Base-by-base conservation (phyloP, 2,888 invertebrate genomes). In the Hydrotaea diabolus region DNA sequence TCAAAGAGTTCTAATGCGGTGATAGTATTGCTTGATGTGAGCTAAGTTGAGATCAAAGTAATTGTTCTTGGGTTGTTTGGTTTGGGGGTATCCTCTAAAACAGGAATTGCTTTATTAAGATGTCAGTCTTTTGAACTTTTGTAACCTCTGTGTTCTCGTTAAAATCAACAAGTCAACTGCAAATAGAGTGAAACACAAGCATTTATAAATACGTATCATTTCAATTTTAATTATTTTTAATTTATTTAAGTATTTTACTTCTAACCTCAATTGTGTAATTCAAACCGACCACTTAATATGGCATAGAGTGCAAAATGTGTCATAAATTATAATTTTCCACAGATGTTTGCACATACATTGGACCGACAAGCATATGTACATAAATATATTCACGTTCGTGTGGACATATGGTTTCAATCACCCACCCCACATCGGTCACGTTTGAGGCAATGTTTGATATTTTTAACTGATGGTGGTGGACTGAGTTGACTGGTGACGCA, bases 81-180 rank as follows among this genome's bases (percentile, higher is more conserved):
- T 9, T 43, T 7, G 4, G 23, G 36, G 7, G 53, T 79, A 82
- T 85, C 46, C 82, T 85, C 77, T 80, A 82, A 82, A 85, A 78
- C 75, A 80, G 72, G 80, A 80, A 80, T 82, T 80, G 66, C 36
- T 69, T 73, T 26, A n/a, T 43, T 23, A 71, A 62, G 53, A 43
- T 59, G 59, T 86, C 82, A 82, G 83, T 86, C 83, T 82, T 82
- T 72, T 82, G 69, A 80, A 71, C 78, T 79, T 77, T 81, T 79
- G 46, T 78, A 74, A 77, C 36, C 78, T 80, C 76, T 31, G 19
- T 77, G 19, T 77, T 43, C 26, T 83, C 39, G 26, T 72, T 57
- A 80, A 71, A 75, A 77, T 77, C 57, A 83, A 74, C 74, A 57
- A 79, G 62, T 83, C 80, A 85, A 80, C 85, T 85, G 82, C 1